Percentiles rank a stretch among this genome's conserved stretches.
Evolutionary conservation across 1,140 invertebrate genomes (phyloP).

Genomic region (Octopus bimaculoides): DNA sequence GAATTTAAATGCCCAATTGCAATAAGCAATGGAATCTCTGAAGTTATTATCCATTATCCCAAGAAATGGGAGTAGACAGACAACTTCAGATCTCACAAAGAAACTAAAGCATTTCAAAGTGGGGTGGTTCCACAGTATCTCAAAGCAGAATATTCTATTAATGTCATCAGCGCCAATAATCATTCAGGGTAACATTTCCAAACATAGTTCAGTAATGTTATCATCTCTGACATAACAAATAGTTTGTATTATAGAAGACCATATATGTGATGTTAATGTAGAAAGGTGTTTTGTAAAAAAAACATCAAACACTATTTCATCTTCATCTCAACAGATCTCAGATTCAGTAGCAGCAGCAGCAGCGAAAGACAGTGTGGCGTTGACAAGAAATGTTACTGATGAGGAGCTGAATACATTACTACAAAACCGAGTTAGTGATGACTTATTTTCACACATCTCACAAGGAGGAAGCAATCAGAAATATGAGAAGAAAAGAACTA

Average conservation of each 20-base stretch:
- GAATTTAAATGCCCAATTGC: not conserved
- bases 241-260: not conserved
- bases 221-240: conserved; percentile 2
- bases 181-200: conserved; percentile 27
- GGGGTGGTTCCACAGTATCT: conserved; percentile 15
- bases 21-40: not conserved
- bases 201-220: conserved; percentile 9
- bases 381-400: conserved; percentile 28
- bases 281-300: not conserved
- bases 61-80: conserved; percentile 9
- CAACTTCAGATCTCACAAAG: conserved; percentile 13
- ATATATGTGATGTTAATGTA: not conserved
- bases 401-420: conserved; percentile 35
- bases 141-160: conserved; percentile 19
- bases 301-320: not conserved
- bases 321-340: conserved; percentile 15
- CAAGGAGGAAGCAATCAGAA: conserved; percentile 16
- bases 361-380: conserved; percentile 7
- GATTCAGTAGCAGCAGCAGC: conserved; percentile 15
- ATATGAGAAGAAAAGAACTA: conserved; percentile 16
- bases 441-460: conserved; percentile 43
- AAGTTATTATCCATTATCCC: not conserved
- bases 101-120: not conserved
- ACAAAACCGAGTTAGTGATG: conserved; percentile 40
- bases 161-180: conserved; percentile 19